Evolutionary conservation across 2,888 invertebrate species (phyloP).

Genomic region (Ferdinandea cuprea): DNA sequence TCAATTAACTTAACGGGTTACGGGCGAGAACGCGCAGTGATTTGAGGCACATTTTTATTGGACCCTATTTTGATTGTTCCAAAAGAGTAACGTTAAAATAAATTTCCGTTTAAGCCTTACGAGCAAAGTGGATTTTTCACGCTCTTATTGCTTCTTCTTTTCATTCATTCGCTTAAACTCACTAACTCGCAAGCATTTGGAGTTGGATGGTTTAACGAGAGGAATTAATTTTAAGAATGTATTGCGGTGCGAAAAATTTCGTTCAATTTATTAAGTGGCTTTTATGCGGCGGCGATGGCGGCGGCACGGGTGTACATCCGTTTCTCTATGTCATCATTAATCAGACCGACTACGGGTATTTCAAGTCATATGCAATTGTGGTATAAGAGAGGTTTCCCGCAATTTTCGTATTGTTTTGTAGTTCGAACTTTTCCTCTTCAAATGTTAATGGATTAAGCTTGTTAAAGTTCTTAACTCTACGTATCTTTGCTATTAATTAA

Average conservation of each 20-base stretch:
- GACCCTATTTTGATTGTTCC: constrained; percentile 50
- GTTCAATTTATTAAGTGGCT: constrained; percentile 50
- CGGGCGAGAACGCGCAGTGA: constrained; percentile 43
- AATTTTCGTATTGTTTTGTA: background rate
- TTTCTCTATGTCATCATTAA: constrained; percentile 49
- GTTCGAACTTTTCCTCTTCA: background rate
- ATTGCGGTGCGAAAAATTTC: constrained; percentile 48
- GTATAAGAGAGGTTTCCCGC: constrained; percentile 1
- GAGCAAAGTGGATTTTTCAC: constrained; percentile 52
- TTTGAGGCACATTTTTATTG: constrained; percentile 59
- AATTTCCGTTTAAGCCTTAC: constrained; percentile 23
- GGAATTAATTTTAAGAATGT: constrained; percentile 53
- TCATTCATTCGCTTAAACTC: background rate
- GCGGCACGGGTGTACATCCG: background rate
- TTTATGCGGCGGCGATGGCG: background rate
- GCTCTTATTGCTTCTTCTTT: background rate
- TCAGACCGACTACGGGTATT: constrained; percentile 17
- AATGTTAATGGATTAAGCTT: constrained; percentile 47
- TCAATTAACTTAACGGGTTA: constrained; percentile 69
- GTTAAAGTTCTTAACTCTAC: constrained; percentile 28
- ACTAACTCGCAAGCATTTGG: background rate
- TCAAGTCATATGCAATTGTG: background rate
- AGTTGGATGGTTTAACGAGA: constrained; percentile 35
- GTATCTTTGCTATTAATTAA: constrained; percentile 53
- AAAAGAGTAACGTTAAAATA: constrained; percentile 23